Base-by-base conservation (phyloP, 2,888 invertebrate genomes). In the Philaethria dido region DNA sequence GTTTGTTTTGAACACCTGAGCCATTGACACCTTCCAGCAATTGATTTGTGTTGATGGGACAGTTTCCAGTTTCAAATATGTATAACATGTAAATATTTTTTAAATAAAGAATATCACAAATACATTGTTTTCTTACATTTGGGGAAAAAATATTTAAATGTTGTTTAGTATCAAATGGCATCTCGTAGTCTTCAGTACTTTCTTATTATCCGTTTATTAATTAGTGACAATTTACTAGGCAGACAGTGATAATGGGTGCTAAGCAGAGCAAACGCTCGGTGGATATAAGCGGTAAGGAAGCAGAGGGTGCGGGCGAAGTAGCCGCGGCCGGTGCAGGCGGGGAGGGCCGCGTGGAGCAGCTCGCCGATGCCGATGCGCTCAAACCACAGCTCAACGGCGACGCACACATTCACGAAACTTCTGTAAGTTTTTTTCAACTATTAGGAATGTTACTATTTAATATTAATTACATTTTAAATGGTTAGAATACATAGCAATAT, bases 181-280 rank as follows among this genome's bases (percentile, higher is more conserved):
- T n/a, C n/a, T n/a, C n/a, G n/a, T n/a, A n/a, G n/a, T n/a, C 5
- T 13, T 48, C 1, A 3, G 11, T 47, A 47, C 22, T 18, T 45
- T 47, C 4, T 1, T 20, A 47, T 11, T 47, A 22, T 22, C 16
- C 16, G 18, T 36, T 13, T 20, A 39, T 22, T 39, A 39, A 22
- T 20, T n/a, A 4, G 4, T 20, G 22, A 3, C 14, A 11, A 25
- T 9, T 16, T 45, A 44, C 14, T 55, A 42, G 59, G 18, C n/a
- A 59, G 50, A 59, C 60, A 60, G 89, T 87, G 76, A 89, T 79
- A 74, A 97, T 97, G 97, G 97, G 97, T 93, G 96, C 95, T 90
- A 95, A 95, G 93, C 96, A 96, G 94, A 97, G 97, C 92, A 97
- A 96, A 92, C 95, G 96, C 93, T 97, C 97, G 82, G 96, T 97